Evolutionary conservation across 2,113 vertebrate genomes (phyloP).

Genomic region (Podarcis cretensis): DNA sequence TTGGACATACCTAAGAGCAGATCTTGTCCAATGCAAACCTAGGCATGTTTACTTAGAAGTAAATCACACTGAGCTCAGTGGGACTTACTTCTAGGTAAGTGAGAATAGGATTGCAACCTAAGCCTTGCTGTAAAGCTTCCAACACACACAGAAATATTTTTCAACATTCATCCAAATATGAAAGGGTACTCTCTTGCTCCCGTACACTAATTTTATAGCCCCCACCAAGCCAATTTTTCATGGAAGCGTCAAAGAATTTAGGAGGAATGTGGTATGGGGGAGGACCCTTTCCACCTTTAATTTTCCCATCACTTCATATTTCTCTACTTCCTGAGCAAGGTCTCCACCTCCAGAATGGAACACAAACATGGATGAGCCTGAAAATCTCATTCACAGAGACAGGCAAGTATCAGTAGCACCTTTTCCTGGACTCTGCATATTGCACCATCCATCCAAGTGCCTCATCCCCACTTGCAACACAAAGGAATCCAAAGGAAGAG

Average conservation of each 20-base stretch:
- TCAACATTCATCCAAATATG: neutral
- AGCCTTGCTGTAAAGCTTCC: neutral
- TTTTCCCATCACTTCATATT: neutral
- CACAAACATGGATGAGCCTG: neutral
- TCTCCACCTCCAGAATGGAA: neutral
- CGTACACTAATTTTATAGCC: neutral
- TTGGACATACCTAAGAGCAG: neutral
- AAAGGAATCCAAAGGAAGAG: neutral
- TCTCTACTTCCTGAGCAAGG: neutral
- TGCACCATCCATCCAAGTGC: neutral
- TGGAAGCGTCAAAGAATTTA: neutral
- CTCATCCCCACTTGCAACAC: conserved; percentile 7
- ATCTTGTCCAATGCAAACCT: neutral
- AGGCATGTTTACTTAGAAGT: neutral
- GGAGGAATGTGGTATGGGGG: neutral
- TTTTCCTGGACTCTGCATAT: neutral
- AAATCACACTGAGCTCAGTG: neutral
- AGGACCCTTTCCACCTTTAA: neutral
- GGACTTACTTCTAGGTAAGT: neutral
- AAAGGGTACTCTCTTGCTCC: neutral
- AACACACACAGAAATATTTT: neutral
- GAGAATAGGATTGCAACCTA: too few species aligned
- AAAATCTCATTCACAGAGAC: neutral
- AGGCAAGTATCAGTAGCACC: neutral
- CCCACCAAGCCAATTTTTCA: neutral